Base-by-base conservation (phyloP, 2,888 invertebrate genomes). In the Phlogophora meticulosa region DNA sequence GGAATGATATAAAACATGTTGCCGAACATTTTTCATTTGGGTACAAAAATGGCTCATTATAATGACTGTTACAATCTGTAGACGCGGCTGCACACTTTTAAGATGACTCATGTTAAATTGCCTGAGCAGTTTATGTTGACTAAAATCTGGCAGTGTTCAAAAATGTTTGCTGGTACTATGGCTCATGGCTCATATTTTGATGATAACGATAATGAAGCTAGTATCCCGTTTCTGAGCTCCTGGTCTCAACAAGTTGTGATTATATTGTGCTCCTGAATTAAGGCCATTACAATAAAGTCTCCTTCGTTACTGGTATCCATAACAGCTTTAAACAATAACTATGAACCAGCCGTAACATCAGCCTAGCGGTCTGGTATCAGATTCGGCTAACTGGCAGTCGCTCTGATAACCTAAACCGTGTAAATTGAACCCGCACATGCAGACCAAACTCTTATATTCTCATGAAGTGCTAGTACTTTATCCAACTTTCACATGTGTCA, bases 1-100 rank as follows among this genome's bases (percentile, higher is more conserved):
- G 46, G 83, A 69, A 79, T 75, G 84, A 82, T 72, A 80, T 81
- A 72, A 81, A 81, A 73, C 84, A 81, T 74, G 76, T 72, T 69
- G 63, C 68, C 28, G 43, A 60, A 49, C 52, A 71, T 71, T 55
- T 67, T 71, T 76, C 68, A 78, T 56, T 20, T 43, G 46, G 34
- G 28, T 45, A 43, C 28, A 9, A 48, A 52, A 78, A 58, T 58
- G 28, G 52, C 58, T 74, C 55, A 59, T 68, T 73, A 58, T n/a
- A 51, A 72, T 49, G n/a, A 45, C 45, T 48, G 2, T 17, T 20
- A 53, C 59, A 36, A 32, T 46, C 32, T 34, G n/a, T n/a, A 10
- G 10, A 43, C 5, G 46, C n/a, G 22, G 22, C 46, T 34, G 17
- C 11, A 0, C n/a, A 32, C 10, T 56, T 32, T 32, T 1, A 40